phyloP scores from a whole-genome alignment of 2,888 invertebrate species.

The Pardosa pseudoannulata region DNA sequence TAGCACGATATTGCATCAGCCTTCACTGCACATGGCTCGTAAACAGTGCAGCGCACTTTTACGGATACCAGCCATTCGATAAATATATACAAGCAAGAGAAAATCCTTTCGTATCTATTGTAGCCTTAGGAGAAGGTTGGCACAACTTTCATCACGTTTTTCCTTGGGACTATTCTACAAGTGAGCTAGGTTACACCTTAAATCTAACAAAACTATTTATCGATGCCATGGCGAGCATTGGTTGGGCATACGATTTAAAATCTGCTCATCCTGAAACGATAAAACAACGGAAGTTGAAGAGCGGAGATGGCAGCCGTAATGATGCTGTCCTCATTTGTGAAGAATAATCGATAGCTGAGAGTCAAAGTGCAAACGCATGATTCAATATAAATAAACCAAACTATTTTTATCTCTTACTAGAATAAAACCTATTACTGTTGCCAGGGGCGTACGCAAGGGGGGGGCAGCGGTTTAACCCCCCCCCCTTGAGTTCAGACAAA shows the following conservation, averaged over 20 bases:
- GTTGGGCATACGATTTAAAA: conserved; percentile 76
- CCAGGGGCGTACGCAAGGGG: too few species aligned
- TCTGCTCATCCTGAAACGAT: conserved; percentile 57
- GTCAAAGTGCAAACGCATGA: too few species aligned
- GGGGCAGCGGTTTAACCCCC: too few species aligned
- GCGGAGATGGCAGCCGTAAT: conserved; percentile 61
- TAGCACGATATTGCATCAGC: conserved; percentile 85
- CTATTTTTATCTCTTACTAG: too few species aligned
- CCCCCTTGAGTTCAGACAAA: too few species aligned
- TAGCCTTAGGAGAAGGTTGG: conserved; percentile 76
- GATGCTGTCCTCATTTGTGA: too few species aligned
- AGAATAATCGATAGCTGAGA: too few species aligned
- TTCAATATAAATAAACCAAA: too few species aligned
- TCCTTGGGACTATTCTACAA: conserved; percentile 75
- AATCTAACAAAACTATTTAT: conserved; percentile 78
- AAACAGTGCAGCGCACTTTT: conserved; percentile 79
- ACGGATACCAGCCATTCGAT: conserved; percentile 79
- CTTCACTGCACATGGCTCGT: conserved; percentile 81
- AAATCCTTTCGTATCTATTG: conserved; percentile 77
- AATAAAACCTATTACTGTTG: too few species aligned
- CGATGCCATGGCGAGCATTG: conserved; percentile 77
- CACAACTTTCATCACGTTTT: conserved; percentile 78
- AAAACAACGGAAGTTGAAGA: conserved; percentile 57
- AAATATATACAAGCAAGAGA: conserved; percentile 78
- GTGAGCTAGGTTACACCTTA: conserved; percentile 77